Evolutionary conservation across 2,888 invertebrate species (phyloP).

Genomic region (Heliconius aoede): DNA sequence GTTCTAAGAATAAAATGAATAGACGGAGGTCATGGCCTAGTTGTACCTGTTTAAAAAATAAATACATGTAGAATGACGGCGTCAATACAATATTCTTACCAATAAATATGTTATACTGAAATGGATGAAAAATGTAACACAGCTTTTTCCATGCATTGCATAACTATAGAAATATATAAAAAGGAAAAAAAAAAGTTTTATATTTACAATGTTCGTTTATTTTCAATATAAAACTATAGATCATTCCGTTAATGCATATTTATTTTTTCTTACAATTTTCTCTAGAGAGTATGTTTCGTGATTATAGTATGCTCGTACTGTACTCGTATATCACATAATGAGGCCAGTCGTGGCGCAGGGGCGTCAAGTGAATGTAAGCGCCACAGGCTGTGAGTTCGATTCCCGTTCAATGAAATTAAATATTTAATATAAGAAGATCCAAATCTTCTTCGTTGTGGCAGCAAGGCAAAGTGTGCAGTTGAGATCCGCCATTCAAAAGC

Average conservation of each 20-base stretch:
- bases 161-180: not conserved
- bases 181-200: too few relatives aligned
- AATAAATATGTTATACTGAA: slow-evolving; percentile 3
- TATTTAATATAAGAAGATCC: too few relatives aligned
- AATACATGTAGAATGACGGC: not conserved
- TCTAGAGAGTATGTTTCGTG: not conserved
- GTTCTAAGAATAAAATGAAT: slow-evolving; percentile 45
- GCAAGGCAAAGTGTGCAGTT: too few relatives aligned
- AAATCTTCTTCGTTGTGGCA: too few relatives aligned
- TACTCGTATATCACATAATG: too few relatives aligned
- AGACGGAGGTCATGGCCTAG: slow-evolving; percentile 40
- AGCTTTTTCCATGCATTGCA: not conserved
- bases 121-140: not conserved
- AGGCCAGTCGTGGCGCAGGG: too few relatives aligned
- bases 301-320: not conserved
- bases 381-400: too few relatives aligned
- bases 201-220: not conserved
- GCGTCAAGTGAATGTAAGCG: too few relatives aligned
- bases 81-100: slow-evolving; percentile 4
- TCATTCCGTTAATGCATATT: not conserved
- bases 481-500: too few relatives aligned
- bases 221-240: not conserved
- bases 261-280: not conserved
- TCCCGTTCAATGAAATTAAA: too few relatives aligned
- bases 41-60: slow-evolving; percentile 32